These are phyloP conservation scores for Zapus hudsonius DNA, from an alignment of 2,113 vertebrate genomes.

Conservation along the genomic window DNA sequence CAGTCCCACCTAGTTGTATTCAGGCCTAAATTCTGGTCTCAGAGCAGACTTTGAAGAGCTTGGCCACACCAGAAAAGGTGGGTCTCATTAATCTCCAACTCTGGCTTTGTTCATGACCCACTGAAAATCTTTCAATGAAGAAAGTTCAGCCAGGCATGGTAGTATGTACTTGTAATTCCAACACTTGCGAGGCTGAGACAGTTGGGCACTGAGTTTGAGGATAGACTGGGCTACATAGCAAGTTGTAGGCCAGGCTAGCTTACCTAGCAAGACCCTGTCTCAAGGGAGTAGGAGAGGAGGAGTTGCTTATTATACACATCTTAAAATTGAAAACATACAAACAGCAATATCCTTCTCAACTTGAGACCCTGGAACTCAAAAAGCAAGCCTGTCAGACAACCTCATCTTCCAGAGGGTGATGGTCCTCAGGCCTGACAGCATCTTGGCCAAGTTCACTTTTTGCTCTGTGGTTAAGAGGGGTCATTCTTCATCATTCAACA, in stretches of 20 bases:
- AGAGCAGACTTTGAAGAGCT: not conserved
- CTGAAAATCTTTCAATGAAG: not conserved
- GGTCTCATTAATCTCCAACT: not conserved
- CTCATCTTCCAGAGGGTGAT: not conserved
- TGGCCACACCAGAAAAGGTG: not conserved
- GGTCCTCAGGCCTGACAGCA: not conserved
- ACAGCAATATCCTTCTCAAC: not conserved
- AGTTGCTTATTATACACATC: not conserved
- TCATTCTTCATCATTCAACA: slow-evolving; percentile 23
- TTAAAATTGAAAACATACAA: not conserved
- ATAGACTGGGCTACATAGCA: not conserved
- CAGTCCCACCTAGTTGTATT: not conserved
- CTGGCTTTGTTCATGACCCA: not conserved
- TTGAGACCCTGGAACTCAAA: not conserved
- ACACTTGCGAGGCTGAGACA: not conserved
- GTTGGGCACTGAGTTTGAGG: not conserved
- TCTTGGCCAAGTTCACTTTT: slow-evolving; percentile 24
- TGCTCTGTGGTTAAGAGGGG: slow-evolving; percentile 3
- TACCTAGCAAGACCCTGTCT: not conserved
- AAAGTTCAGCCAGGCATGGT: not conserved
- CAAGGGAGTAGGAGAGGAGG: not conserved
- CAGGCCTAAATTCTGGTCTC: not conserved
- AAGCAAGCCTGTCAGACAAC: not conserved
- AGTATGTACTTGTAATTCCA: not conserved
- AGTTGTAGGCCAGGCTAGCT: not conserved